Evolutionary conservation across 2,797 vertebrate genomes (phyloP), one percentile per base, ranked within the genome.

Genomic region (Hafferia zeledoni): DNA sequence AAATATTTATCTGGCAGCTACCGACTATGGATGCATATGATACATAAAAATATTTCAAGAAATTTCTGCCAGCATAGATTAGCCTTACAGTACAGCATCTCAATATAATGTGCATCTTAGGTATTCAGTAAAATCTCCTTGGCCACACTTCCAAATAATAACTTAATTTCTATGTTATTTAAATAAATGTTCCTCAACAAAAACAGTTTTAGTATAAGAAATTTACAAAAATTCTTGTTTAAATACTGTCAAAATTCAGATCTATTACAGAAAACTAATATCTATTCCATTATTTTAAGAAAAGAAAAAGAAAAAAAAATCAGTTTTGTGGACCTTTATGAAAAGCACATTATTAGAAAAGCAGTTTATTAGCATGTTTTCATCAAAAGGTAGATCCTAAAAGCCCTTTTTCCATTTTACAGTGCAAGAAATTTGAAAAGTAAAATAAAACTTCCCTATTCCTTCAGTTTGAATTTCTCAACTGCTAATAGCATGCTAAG

Each of bases 21-120:
- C 76, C 60, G 57, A 75, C 41, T 97, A 95, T 74, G 93, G 94
- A 98, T 97, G 93, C 93, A 90, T 89, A 91, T 89, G 94, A 95
- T 91, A 97, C 89, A 94, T 60, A 89, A 80, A 96, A 95, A 67
- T 93, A 96, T 90, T 97, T 91, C 65, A 63, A 86, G 65, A 15
- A 90, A 75, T 79, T 91, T 94, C 76, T 55, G 17, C 85, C 80
- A 83, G 91, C 25, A 59, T 60, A 70, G 23, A 4, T 77, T 64
- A 64, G 5, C 2, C 22, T 79, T 80, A 53, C 6, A 35, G 9
- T 28, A 60, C 52, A 95, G 31, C 35, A 59, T 65, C 76, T 84
- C 65, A 92, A 89, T 49, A 67, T 37, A 81, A 79, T 43, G 61
- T 46, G 5, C n/a, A 20, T 49, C 37, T 49, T 63, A 50, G 4